A percentile compares a stretch with the other conserved stretches of the same genome.
Conservation (phyloP, 2,797 vertebrate species). For the Pipistrellus pipistrellus region DNA sequence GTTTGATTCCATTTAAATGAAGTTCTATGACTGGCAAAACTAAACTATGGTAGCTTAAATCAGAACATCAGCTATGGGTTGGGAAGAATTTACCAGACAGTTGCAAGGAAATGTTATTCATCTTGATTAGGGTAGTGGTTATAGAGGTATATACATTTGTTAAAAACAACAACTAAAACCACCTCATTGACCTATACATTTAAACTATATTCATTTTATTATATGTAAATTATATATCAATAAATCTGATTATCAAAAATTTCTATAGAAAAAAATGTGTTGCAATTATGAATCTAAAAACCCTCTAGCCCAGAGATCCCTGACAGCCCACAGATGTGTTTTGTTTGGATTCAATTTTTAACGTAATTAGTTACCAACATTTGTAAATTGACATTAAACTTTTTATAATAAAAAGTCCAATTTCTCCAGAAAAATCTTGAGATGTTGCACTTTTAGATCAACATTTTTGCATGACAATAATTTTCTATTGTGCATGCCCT, state of each 20-base stretch:
- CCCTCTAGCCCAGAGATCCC: neutral
- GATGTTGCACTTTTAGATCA: neutral
- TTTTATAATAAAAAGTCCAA: neutral
- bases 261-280: neutral
- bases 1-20: slow-evolving; percentile 52
- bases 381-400: slow-evolving; percentile 2
- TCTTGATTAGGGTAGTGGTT: neutral
- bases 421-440: slow-evolving; percentile 9
- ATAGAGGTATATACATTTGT: neutral
- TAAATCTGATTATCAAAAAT: slow-evolving; percentile 45
- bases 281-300: slow-evolving; percentile 11
- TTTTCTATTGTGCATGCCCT: neutral
- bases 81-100: slow-evolving; percentile 15
- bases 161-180: slow-evolving; percentile 29
- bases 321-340: neutral
- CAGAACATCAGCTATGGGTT: neutral
- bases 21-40: slow-evolving; percentile 36
- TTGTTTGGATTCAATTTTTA: slow-evolving; percentile 26
- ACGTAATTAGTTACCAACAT: slow-evolving; percentile 29
- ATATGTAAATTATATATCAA: neutral
- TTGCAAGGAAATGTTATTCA: slow-evolving; percentile 41
- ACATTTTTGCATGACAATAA: slow-evolving; percentile 34
- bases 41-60: slow-evolving; percentile 38
- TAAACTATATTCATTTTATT: slow-evolving; percentile 36
- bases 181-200: neutral